phyloP scores from a whole-genome alignment of 2,888 invertebrate genomes.

The Stenchaetothrips biformis region DNA sequence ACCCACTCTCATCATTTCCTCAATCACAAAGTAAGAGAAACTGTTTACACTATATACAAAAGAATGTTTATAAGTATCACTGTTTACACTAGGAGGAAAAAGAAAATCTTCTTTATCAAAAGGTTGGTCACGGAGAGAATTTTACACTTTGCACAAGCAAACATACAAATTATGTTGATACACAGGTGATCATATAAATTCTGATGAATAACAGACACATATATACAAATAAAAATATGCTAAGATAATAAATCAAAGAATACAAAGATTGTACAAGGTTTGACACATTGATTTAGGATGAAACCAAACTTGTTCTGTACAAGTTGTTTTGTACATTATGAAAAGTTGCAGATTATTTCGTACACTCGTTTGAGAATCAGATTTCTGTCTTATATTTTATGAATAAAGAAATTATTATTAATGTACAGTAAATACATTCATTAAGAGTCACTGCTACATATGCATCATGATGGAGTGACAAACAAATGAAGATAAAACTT shows the following conservation, averaged over 20 bases:
- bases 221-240: neutral
- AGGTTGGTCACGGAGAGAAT: too few species aligned
- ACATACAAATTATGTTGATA: too few species aligned
- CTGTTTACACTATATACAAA: neutral
- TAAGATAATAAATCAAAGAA: neutral
- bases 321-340: neutral
- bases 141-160: too few species aligned
- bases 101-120: too few species aligned
- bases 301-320: neutral
- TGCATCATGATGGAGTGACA: neutral
- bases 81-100: too few species aligned
- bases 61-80: neutral
- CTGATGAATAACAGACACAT: neutral
- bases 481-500: neutral
- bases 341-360: too few species aligned
- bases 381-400: neutral
- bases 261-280: too few species aligned
- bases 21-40: neutral
- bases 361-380: too few species aligned
- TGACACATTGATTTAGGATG: too few species aligned
- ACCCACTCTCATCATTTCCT: slow-evolving; percentile 6
- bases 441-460: neutral
- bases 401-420: neutral
- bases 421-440: neutral
- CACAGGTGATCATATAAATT: neutral